Percentiles rank a stretch among this genome's conserved stretches.
These are phyloP conservation scores for Scaptomyza reducta DNA, from an alignment of 2,888 invertebrate species.

Conservation along the genomic window DNA sequence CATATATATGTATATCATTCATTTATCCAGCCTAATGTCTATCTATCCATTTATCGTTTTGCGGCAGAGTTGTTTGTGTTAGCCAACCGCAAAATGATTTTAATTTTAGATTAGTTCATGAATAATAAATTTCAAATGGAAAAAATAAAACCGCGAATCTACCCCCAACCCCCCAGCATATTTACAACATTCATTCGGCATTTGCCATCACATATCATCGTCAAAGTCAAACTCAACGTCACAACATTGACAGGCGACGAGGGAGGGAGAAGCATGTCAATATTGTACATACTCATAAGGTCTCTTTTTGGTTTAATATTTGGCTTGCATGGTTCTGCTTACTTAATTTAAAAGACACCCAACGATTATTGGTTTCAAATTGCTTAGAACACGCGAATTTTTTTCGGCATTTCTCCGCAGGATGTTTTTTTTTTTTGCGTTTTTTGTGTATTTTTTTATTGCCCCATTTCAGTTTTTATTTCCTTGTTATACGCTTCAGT, in stretches of 20 bases:
- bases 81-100: slow-evolving; percentile 73
- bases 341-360: slow-evolving; percentile 80
- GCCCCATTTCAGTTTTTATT: slow-evolving; percentile 27
- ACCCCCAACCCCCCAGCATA: background rate
- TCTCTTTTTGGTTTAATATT: slow-evolving; percentile 40
- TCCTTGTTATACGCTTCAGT: slow-evolving; percentile 43
- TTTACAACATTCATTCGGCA: slow-evolving; percentile 21
- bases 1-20: slow-evolving; percentile 51
- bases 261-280: slow-evolving; percentile 55
- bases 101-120: slow-evolving; percentile 80
- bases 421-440: slow-evolving; percentile 5
- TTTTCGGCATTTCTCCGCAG: slow-evolving; percentile 42
- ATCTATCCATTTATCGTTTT: slow-evolving; percentile 51
- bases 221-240: slow-evolving; percentile 17
- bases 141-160: slow-evolving; percentile 6
- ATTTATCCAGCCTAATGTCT: slow-evolving; percentile 25
- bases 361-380: slow-evolving; percentile 76
- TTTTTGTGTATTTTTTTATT: slow-evolving; percentile 29
- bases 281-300: slow-evolving; percentile 29
- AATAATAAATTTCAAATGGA: slow-evolving; percentile 41
- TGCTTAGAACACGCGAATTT: slow-evolving; percentile 77
- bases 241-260: slow-evolving; percentile 13
- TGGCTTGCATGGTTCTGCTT: slow-evolving; percentile 71
- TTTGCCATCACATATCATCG: slow-evolving; percentile 54
- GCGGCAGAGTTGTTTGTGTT: slow-evolving; percentile 45